phyloP scores from a whole-genome alignment of 2,113 vertebrate genomes.

The Macquaria ambigua region DNA sequence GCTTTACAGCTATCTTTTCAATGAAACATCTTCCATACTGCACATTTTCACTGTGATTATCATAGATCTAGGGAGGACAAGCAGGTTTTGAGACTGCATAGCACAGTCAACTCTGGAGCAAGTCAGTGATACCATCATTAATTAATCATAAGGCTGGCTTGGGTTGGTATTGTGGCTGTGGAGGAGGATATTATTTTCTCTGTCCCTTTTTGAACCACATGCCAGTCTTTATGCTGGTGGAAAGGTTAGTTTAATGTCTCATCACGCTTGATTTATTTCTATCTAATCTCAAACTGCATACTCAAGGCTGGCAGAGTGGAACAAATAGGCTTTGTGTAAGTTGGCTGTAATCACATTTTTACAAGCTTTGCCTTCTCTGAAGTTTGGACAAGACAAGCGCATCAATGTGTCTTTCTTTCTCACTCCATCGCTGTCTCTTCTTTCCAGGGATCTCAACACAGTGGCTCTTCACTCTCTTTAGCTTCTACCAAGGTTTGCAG shows the following conservation, averaged over 20 bases:
- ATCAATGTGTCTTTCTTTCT: constrained; percentile 5
- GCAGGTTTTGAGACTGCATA: background rate
- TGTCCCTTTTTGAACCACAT: background rate
- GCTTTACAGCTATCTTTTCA: background rate
- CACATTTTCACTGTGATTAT: background rate
- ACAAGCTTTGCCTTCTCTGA: constrained; percentile 24
- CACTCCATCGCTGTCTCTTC: constrained; percentile 44
- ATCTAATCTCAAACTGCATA: constrained; percentile 26
- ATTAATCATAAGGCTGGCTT: constrained; percentile 25
- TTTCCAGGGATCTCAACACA: constrained; percentile 94
- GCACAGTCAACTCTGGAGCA: constrained; percentile 3
- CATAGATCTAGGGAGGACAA: constrained; percentile 14
- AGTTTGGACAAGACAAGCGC: constrained; percentile 8
- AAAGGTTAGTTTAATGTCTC: constrained; percentile 12
- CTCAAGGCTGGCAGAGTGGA: background rate
- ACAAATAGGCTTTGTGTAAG: constrained; percentile 42
- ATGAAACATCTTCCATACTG: background rate
- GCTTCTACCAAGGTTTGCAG: constrained; percentile 98
- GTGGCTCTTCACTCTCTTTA: constrained; percentile 95
- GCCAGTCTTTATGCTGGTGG: constrained; percentile 1
- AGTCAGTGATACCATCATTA: constrained; percentile 22
- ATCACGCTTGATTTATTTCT: constrained; percentile 23
- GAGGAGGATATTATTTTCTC: constrained; percentile 3
- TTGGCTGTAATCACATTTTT: constrained; percentile 45
- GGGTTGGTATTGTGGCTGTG: constrained; percentile 9